phyloP scores from a whole-genome alignment of 2,797 vertebrate genomes.

The Cyprinodon diabolis region DNA sequence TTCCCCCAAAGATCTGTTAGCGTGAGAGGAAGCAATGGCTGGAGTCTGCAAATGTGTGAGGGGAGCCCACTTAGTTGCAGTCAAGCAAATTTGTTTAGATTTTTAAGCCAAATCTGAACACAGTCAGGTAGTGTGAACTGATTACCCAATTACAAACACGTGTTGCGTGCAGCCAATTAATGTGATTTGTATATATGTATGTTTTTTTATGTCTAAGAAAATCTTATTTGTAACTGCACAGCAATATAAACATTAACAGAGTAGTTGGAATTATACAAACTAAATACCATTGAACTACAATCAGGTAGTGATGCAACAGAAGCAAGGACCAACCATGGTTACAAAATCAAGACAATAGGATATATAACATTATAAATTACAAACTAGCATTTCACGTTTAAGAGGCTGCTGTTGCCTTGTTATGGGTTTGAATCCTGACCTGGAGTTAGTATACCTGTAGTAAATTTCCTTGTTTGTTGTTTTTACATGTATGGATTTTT shows the following conservation, averaged over 20 bases:
- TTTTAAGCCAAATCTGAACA: background rate
- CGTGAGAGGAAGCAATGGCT: background rate
- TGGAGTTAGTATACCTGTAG: no score
- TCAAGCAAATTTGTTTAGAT: background rate
- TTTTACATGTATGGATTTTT: no score
- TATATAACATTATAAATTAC: background rate
- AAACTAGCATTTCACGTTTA: no score
- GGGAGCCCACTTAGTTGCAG: background rate
- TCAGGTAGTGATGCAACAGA: background rate
- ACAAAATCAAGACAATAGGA: background rate
- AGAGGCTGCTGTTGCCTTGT: no score
- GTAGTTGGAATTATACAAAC: background rate
- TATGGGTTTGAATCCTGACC: no score
- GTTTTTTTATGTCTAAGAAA: background rate
- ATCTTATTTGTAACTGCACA: background rate
- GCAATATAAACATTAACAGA: background rate
- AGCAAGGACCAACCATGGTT: background rate
- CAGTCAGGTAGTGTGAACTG: background rate
- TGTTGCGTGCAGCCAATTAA: background rate
- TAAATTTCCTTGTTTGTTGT: no score
- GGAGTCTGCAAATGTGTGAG: background rate
- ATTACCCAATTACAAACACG: background rate
- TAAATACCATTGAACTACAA: background rate
- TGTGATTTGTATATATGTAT: background rate
- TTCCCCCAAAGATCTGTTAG: background rate